A percentile compares a stretch with the other conserved stretches of the same genome.
phyloP scores from a whole-genome alignment of 2,888 invertebrate genomes.

The Cephonodes hylas region DNA sequence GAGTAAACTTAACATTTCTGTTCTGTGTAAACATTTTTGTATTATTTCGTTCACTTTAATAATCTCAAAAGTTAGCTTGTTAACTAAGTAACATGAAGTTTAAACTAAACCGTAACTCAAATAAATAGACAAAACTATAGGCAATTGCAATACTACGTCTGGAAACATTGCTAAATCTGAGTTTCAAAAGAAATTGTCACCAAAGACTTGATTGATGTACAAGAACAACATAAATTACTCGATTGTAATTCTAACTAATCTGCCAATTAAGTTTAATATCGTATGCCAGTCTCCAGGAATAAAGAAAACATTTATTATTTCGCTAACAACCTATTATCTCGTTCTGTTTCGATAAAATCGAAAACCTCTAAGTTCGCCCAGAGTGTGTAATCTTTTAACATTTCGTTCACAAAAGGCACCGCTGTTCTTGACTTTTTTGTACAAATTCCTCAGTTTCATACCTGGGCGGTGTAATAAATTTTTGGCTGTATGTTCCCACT shows the following conservation, averaged over 20 bases:
- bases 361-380: constrained; percentile 63
- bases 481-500: neutral
- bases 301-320: constrained; percentile 22
- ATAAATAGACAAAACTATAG: too few relatives aligned
- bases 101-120: too few relatives aligned
- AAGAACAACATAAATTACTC: too few relatives aligned
- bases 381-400: constrained; percentile 63
- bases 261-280: neutral
- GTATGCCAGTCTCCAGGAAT: neutral
- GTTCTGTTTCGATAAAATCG: constrained; percentile 50
- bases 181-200: too few relatives aligned
- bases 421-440: constrained; percentile 62
- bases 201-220: too few relatives aligned
- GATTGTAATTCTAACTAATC: neutral
- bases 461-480: constrained; percentile 54
- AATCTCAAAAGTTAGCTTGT: too few relatives aligned
- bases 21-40: too few relatives aligned
- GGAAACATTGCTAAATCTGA: too few relatives aligned
- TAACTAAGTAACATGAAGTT: too few relatives aligned
- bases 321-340: constrained; percentile 50
- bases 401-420: constrained; percentile 67
- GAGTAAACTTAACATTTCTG: too few relatives aligned
- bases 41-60: too few relatives aligned
- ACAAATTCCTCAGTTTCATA: constrained; percentile 59
- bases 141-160: too few relatives aligned